Evolutionary conservation across 2,888 invertebrate genomes (phyloP).

Genomic region (Drosophila falleni): DNA sequence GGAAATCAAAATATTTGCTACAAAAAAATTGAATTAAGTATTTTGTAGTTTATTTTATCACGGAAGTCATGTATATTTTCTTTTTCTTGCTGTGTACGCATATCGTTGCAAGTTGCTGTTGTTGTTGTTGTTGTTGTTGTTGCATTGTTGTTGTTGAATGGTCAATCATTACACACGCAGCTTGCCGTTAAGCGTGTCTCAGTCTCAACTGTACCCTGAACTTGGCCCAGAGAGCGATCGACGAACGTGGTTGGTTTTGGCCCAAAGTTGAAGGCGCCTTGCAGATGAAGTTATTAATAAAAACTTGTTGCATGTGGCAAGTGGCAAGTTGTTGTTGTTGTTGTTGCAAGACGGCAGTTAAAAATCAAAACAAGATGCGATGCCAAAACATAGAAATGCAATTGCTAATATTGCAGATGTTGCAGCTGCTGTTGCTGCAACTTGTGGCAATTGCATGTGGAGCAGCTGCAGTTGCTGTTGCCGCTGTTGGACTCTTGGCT

Average conservation of each 20-base stretch:
- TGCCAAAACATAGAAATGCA: conserved; percentile 54
- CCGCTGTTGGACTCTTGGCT: conserved; percentile 42
- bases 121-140: too few species aligned
- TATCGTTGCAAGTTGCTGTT: neutral
- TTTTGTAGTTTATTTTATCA: too few species aligned
- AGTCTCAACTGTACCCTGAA: conserved; percentile 61
- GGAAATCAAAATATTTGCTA: too few species aligned
- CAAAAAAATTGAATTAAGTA: too few species aligned
- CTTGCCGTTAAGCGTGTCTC: conserved; percentile 66
- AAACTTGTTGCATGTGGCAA: conserved; percentile 59
- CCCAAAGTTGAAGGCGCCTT: conserved; percentile 14
- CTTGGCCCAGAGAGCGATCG: conserved; percentile 1
- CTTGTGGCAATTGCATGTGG: conserved; percentile 57
- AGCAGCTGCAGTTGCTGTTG: conserved; percentile 47
- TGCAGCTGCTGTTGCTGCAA: conserved; percentile 17
- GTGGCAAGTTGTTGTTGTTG: conserved; percentile 35
- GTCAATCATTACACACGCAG: conserved; percentile 70
- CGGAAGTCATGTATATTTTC: too few species aligned
- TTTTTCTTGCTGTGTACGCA: too few species aligned
- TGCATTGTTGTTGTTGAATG: too few species aligned
- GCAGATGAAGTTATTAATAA: conserved; percentile 71
- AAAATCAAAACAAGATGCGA: conserved; percentile 58
- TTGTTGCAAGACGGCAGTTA: conserved; percentile 45
- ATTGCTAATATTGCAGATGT: conserved; percentile 44
- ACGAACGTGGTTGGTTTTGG: neutral